Base-by-base conservation (phyloP, 2,888 invertebrate genomes). In the Andricus curvator region DNA sequence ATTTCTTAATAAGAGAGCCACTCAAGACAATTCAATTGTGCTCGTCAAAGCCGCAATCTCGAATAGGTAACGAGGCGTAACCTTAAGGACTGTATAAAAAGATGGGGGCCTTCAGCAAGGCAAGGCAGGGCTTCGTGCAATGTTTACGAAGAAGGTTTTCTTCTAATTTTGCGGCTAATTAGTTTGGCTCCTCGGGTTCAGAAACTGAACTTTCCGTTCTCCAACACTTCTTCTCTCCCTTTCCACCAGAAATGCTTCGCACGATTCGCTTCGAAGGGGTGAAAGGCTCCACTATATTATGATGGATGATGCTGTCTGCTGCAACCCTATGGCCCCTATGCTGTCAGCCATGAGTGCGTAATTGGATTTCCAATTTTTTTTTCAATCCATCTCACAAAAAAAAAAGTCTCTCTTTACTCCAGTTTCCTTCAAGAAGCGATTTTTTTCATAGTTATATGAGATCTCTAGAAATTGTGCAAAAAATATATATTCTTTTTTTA, bases 321-420 rank as follows among this genome's bases (percentile, higher is more conserved):
- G 67, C 67, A 67, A 67, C 41, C 67, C 41, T 67, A 22, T 67
- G 4, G 41, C 67, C 67, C 67, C 37, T 67, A 67, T 67, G 41
- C 67, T 44, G 67, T 67, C 67, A 67, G 67, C 67, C 41, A 67
- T 67, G 67, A 67, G 67, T 67, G 67, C 67, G 67, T 67, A 67
- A 67, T 67, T 67, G 67, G 67, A 67, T 67, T 67, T 67, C 37
- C 67, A 67, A 67, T 67, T 67, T 67, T 67, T 64, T 66, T 67
- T 67, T 67, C 67, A 67, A 44, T 67, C 67, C 67, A 67, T 44
- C 41, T 67, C 11, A 41, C n/a, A 22, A 67, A 44, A 33, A 67
- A 15, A 33, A 44, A 41, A 41, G n/a, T n/a, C 37, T 67, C 41
- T 67, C 67, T 66, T n/a, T 37, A 66, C n/a, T 33, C 0, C 25